Evolutionary conservation across 2,888 invertebrate genomes (phyloP).

Genomic region (Elegia similella): DNA sequence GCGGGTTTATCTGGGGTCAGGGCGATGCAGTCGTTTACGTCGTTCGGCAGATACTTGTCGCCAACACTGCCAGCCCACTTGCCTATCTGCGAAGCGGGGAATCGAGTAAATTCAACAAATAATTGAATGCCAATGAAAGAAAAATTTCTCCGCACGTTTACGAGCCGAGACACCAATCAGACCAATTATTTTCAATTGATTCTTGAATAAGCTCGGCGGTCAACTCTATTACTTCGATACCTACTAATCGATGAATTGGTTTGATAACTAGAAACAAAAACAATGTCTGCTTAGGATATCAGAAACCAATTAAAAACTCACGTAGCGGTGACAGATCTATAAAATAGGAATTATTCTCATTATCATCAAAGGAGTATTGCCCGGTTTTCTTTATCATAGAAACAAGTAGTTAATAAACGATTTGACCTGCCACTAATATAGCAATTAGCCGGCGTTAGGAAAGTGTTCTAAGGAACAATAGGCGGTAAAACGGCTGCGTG

Average conservation of each 20-base stretch:
- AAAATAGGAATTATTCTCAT: neutral
- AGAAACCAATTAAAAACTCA: neutral
- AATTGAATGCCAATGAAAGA: conserved; percentile 13
- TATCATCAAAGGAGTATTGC: neutral
- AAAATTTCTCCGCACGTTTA: conserved; percentile 32
- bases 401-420: conserved; percentile 1
- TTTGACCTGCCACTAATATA: conserved; percentile 4
- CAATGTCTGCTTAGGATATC: neutral
- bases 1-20: conserved; percentile 67
- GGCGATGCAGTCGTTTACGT: conserved; percentile 33
- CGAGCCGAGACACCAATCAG: conserved; percentile 43
- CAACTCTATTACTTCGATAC: conserved; percentile 29
- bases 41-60: conserved; percentile 7
- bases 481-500: conserved; percentile 43
- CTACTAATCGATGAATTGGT: conserved; percentile 9
- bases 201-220: conserved; percentile 46
- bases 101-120: neutral
- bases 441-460: conserved; percentile 8
- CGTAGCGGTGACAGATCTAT: neutral
- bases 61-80: neutral
- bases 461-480: conserved; percentile 23
- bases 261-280: conserved; percentile 15
- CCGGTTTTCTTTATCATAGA: conserved; percentile 10
- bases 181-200: conserved; percentile 69
- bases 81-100: conserved; percentile 12